Evolutionary conservation across 2,113 vertebrate genomes (phyloP).

Genomic region (Clarias batrachus): DNA sequence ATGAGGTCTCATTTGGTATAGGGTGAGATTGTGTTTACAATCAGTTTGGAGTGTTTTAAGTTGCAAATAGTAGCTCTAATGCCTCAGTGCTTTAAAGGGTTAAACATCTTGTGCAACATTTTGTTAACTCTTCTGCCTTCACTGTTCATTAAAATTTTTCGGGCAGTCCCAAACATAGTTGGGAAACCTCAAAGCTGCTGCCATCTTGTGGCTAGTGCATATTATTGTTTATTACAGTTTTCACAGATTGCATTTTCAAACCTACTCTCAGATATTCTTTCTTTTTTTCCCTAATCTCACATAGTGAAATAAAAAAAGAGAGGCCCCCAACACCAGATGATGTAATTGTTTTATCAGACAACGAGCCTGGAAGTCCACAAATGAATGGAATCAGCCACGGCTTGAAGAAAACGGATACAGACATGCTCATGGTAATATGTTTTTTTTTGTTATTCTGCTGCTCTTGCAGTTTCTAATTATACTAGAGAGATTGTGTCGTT

Average conservation of each 20-base stretch:
- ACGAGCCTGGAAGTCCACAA: conserved; percentile 85
- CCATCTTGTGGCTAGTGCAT: conserved; percentile 39
- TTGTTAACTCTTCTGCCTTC: neutral
- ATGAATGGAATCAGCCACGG: conserved; percentile 83
- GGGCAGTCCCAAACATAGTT: neutral
- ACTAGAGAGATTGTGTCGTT: neutral
- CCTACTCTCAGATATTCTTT: neutral
- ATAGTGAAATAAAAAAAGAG: conserved; percentile 84
- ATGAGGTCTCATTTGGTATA: neutral
- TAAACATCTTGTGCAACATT: no score
- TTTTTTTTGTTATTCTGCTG: neutral
- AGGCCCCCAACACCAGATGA: conserved; percentile 86
- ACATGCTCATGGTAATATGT: conserved; percentile 83
- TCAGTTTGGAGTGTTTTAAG: neutral
- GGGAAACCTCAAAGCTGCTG: neutral
- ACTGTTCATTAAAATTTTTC: neutral
- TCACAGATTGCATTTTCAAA: neutral
- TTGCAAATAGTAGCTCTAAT: neutral
- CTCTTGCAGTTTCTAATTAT: neutral
- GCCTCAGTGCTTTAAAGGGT: neutral
- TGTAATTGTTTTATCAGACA: conserved; percentile 92
- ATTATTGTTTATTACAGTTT: neutral
- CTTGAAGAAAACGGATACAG: conserved; percentile 81
- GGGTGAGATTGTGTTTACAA: neutral
- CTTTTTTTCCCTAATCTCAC: conserved; percentile 16